phyloP scores from a whole-genome alignment of 2,888 invertebrate genomes.

The Eupsilia transversa region DNA sequence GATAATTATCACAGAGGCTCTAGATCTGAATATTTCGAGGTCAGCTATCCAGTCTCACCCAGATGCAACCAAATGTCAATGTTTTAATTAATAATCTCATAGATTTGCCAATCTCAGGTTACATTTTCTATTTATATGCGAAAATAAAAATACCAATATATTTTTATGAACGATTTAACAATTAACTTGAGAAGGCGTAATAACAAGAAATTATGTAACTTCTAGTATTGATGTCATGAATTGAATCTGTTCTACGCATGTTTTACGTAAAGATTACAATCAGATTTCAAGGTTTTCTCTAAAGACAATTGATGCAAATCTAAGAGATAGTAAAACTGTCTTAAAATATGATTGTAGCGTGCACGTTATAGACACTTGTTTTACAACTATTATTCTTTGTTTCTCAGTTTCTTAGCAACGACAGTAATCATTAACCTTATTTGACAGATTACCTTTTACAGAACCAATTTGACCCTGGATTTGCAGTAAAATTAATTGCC shows the following conservation, averaged over 20 bases:
- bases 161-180: slow-evolving; percentile 25
- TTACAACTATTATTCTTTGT: neutral
- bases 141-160: slow-evolving; percentile 64
- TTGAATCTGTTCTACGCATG: neutral
- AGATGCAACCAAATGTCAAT: slow-evolving; percentile 13
- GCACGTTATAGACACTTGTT: neutral
- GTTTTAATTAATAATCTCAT: neutral
- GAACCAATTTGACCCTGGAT: neutral
- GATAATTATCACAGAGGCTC: neutral
- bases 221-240: slow-evolving; percentile 10
- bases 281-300: slow-evolving; percentile 19
- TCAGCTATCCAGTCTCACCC: neutral
- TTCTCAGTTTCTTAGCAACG: neutral
- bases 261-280: slow-evolving; percentile 3
- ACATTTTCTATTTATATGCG: slow-evolving; percentile 39
- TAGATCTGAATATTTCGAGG: neutral
- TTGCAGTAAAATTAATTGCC: neutral
- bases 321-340: slow-evolving; percentile 4
- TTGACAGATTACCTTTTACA: neutral
- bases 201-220: slow-evolving; percentile 6
- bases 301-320: slow-evolving; percentile 28
- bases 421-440: neutral
- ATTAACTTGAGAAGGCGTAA: slow-evolving; percentile 36
- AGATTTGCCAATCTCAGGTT: slow-evolving; percentile 16
- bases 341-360: neutral